phyloP scores from a whole-genome alignment of 2,888 invertebrate genomes.

The Cistogaster globosa region DNA sequence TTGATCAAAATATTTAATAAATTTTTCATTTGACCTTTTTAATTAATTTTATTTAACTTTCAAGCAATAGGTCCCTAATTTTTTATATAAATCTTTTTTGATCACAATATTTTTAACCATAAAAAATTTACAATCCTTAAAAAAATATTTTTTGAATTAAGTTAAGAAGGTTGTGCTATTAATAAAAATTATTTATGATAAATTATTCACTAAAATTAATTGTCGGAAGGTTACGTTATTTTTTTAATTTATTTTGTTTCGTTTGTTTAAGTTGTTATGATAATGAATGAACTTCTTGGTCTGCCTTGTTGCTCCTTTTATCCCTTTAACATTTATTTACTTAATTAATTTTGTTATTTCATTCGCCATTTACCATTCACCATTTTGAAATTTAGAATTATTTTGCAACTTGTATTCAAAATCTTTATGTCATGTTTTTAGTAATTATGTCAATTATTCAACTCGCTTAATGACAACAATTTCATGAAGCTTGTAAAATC shows the following conservation, averaged over 20 bases:
- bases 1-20: too few species aligned
- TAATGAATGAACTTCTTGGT: not conserved
- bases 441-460: constrained; percentile 58
- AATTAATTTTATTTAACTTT: too few species aligned
- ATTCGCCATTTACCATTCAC: not conserved
- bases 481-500: constrained; percentile 25
- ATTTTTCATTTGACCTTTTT: too few species aligned
- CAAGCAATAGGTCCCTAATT: too few species aligned
- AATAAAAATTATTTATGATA: too few species aligned
- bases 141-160: too few species aligned
- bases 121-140: too few species aligned
- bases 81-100: too few species aligned
- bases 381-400: not conserved
- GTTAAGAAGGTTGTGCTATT: too few species aligned
- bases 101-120: too few species aligned
- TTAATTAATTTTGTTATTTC: constrained; percentile 6
- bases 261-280: not conserved
- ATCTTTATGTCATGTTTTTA: constrained; percentile 55
- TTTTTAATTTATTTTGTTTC: not conserved
- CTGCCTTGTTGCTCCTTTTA: not conserved
- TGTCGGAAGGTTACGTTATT: too few species aligned
- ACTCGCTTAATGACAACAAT: constrained; percentile 57
- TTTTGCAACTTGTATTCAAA: constrained; percentile 13
- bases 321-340: constrained; percentile 2
- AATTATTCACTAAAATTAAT: too few species aligned